Evolutionary conservation across 2,888 invertebrate species (phyloP), one percentile per base, ranked within the genome.

Genomic region (Drosophila pegasa): DNA sequence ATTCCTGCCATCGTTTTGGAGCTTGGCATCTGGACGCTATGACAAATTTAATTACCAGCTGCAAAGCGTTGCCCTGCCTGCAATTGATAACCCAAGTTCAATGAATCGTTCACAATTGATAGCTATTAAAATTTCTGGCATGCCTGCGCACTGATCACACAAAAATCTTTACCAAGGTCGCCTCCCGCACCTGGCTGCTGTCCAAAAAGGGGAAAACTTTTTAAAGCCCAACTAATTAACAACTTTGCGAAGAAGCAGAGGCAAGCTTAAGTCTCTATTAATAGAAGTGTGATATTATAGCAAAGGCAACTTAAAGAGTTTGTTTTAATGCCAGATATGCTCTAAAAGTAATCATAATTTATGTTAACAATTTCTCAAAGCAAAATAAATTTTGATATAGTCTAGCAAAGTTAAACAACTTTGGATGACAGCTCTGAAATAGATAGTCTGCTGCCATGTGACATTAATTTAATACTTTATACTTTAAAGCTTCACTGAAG

Each of bases 1-100:
- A 43, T 25, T n/a, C 8, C 16, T 9, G 9, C 43, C 43, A 10
- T 27, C 41, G n/a, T 14, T 29, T 20, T 50, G 51, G 16, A 38
- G 62, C 60, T 79, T 60, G 70, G 65, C 80, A 75, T 71, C 84
- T 83, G 65, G 73, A 87, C 63, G 56, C 60, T 62, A 69, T 71
- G 81, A 87, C 80, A 80, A 87, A 87, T 80, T 87, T 87, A 85
- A 87, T 85, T 84, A 76, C 75, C 74, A 76, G 62, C 57, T 67
- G 51, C 60, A 70, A 52, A 60, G 60, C 58, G 54, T 37, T 74
- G 64, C 76, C 51, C 81, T 72, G 85, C 50, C 51, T 57, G 67
- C 64, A 63, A 71, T 85, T 85, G 88, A 83, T 83, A 87, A 76
- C 71, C 67, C 67, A 47, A 77, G 86, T 75, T 84, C 88, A 84